A percentile compares a stretch with the other conserved stretches of the same genome.
Evolutionary conservation across 2,888 invertebrate genomes (phyloP).

Genomic region (Gandaritis pyraliata): DNA sequence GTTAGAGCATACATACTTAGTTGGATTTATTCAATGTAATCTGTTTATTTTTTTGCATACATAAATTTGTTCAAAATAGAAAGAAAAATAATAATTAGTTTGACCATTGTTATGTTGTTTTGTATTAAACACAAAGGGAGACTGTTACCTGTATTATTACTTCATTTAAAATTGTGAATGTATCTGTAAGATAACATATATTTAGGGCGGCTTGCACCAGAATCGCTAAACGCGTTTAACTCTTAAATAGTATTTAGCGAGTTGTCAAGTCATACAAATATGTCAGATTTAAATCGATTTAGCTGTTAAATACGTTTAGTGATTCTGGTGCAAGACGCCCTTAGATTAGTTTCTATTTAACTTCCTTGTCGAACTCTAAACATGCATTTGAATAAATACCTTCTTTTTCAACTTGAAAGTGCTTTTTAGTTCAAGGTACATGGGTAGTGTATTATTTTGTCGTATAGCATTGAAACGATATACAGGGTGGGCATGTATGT

Average conservation of each 20-base stretch:
- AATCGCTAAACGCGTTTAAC: too few relatives aligned
- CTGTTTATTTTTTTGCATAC: constrained; percentile 29
- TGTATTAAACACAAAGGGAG: constrained; percentile 26
- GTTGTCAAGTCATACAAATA: too few relatives aligned
- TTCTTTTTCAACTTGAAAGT: neutral
- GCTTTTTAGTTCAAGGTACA: neutral
- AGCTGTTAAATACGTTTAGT: too few relatives aligned
- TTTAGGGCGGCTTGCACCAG: too few relatives aligned
- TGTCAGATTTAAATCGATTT: too few relatives aligned
- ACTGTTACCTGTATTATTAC: constrained; percentile 27
- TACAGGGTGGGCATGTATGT: too few relatives aligned
- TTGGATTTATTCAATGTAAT: constrained; percentile 28
- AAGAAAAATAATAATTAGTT: constrained; percentile 22
- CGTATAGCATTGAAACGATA: neutral
- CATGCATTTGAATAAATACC: constrained; percentile 7
- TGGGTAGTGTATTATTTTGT: neutral
- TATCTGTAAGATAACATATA: neutral
- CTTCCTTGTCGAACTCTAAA: neutral
- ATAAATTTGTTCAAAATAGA: constrained; percentile 20
- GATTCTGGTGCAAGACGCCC: too few relatives aligned
- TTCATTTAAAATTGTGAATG: constrained; percentile 10
- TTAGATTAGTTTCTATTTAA: constrained; percentile 6
- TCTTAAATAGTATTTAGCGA: too few relatives aligned
- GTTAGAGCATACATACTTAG: constrained; percentile 32
- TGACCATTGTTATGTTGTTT: constrained; percentile 26